phyloP scores from a whole-genome alignment of 1,140 invertebrate species.

The Pseudoatta argentina region DNA sequence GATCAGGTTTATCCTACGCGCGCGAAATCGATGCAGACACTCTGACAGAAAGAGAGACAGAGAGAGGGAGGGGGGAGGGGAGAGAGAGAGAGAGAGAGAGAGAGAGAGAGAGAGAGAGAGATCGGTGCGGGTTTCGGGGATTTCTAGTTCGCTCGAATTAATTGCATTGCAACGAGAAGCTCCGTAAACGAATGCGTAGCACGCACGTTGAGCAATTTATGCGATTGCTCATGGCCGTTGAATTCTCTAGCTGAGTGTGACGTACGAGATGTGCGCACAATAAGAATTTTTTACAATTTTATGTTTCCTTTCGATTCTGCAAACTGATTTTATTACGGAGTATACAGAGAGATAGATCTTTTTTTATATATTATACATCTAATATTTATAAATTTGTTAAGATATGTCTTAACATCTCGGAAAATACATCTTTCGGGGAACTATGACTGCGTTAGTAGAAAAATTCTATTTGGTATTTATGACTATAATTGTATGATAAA shows the following conservation, averaged over 20 bases:
- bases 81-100: no score
- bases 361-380: no score
- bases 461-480: no score
- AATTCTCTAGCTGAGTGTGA: constrained; percentile 27
- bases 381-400: neutral
- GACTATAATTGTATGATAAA: no score
- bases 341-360: neutral
- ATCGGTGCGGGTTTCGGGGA: neutral
- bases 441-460: no score
- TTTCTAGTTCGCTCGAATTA: constrained; percentile 64
- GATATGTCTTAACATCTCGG: no score
- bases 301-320: neutral
- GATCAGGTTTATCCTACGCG: constrained; percentile 68
- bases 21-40: constrained; percentile 65
- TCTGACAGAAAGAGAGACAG: constrained; percentile 24
- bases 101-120: no score
- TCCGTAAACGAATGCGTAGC: constrained; percentile 70
- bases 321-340: neutral
- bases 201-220: constrained; percentile 69
- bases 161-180: constrained; percentile 71
- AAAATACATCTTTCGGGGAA: no score
- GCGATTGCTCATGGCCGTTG: constrained; percentile 55
- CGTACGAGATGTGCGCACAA: neutral
- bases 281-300: neutral
- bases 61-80: neutral